Conservation (phyloP, 2,888 invertebrate genomes). For the Meghimatium bilineatum region DNA sequence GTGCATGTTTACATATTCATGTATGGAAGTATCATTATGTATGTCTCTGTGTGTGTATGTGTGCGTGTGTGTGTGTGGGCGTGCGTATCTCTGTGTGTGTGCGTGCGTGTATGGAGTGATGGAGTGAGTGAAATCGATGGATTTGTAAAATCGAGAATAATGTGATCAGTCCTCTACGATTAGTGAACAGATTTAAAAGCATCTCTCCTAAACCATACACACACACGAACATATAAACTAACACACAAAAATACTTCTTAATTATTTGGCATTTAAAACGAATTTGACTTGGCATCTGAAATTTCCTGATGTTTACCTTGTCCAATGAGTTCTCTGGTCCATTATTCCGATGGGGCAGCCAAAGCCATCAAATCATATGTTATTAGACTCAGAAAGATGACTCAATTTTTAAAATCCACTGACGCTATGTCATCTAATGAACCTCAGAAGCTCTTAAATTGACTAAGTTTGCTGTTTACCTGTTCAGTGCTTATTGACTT, state of each 20-base stretch:
- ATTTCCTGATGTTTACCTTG: background rate
- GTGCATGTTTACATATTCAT: background rate
- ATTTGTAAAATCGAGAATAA: too few species aligned
- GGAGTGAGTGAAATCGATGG: too few species aligned
- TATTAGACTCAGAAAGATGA: constrained; percentile 7
- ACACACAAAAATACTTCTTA: background rate
- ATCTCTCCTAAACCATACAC: too few species aligned
- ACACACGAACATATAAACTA: background rate
- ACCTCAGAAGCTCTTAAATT: constrained; percentile 1
- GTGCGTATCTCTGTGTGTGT: too few species aligned
- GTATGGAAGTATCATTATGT: background rate
- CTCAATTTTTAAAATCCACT: background rate
- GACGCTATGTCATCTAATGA: background rate
- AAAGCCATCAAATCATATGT: background rate
- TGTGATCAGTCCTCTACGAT: too few species aligned
- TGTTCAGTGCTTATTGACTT: background rate
- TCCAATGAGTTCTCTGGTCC: background rate
- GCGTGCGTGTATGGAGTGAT: too few species aligned
- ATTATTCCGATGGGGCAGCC: background rate
- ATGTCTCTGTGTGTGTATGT: background rate
- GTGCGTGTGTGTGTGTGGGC: too few species aligned
- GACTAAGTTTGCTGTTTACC: background rate
- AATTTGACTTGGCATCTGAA: background rate
- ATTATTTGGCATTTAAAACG: background rate
- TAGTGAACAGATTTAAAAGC: too few species aligned